phyloP scores from a whole-genome alignment of 2,113 vertebrate genomes.

The Thunnus thynnus region DNA sequence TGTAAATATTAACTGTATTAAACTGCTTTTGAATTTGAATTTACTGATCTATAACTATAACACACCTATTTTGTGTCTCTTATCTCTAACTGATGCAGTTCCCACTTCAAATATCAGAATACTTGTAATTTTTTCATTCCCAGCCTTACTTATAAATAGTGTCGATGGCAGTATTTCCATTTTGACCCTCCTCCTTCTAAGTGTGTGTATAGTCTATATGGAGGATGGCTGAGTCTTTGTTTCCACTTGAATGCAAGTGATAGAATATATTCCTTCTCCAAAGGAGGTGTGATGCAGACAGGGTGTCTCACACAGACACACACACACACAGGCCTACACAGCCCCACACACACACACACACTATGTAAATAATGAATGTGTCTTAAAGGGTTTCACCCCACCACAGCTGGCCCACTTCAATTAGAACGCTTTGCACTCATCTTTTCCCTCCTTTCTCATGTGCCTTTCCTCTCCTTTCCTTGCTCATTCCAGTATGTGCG shows the following conservation, averaged over 20 bases:
- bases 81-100: neutral
- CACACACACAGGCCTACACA: conserved; percentile 31
- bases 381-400: conserved; percentile 84
- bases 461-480: neutral
- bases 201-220: conserved; percentile 45
- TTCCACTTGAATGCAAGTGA: conserved; percentile 75
- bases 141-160: conserved; percentile 22
- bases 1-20: too few species aligned
- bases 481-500: neutral
- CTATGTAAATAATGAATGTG: conserved; percentile 85
- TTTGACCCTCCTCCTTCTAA: neutral
- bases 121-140: neutral
- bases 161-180: conserved; percentile 55
- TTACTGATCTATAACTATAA: neutral
- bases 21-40: neutral
- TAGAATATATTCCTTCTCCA: conserved; percentile 73
- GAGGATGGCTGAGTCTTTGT: conserved; percentile 59
- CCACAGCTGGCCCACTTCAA: conserved; percentile 83
- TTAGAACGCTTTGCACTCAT: conserved; percentile 73
- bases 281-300: conserved; percentile 76
- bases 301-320: conserved; percentile 50
- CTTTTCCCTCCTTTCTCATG: conserved; percentile 33
- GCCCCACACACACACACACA: conserved; percentile 47
- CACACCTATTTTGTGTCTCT: neutral
- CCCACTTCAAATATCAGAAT: neutral